Base-by-base conservation (phyloP, 2,113 vertebrate species). In the Seriola rivoliana region DNA sequence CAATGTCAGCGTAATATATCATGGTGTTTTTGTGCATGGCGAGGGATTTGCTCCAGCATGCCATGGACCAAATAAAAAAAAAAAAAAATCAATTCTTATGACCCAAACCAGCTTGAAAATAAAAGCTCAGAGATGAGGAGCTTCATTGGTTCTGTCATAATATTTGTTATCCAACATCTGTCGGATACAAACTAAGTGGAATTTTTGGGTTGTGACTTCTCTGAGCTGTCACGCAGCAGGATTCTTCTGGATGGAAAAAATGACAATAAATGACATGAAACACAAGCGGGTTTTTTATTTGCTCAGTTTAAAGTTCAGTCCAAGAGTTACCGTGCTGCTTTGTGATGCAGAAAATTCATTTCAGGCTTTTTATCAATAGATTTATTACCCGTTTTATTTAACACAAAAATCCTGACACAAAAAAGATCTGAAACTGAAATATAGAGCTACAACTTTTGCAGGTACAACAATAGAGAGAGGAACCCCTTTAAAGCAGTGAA, bases 11-110 rank as follows among this genome's bases (percentile, higher is more conserved):
- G 7, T 69, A 32, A 89, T 72, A 50, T 44, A 88, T 80, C 60
- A 6, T 9, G 7, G 64, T 42, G 71, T 71, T 67, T 75, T 72
- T 74, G 63, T 63, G 60, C 64, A 21, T 9, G 21, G 58, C 16
- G 48, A 77, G 38, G 21, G 23, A 55, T 62, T 19, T 82, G 86
- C 83, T 80, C 8, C 62, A 5, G 72, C 87, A 79, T 11, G 87
- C 68, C 71, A 60, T 21, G 52, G 48, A 59, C 36, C 74, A 42
- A 63, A 63, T 57, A n/a, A 71, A 48, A 66, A 48, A 11, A 0
- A 1, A 68, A 17, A 36, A 36, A 44, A 44, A 23, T 25, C 50
- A 29, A 6, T 32, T 54, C 52, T 29, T 14, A 44, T 36, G 42
- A 70, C 34, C 48, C 36, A 19, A 40, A 8, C 9, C 29, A 73